Percentiles rank a stretch among this genome's conserved stretches.
These are phyloP conservation scores for Craseonycteris thonglongyai DNA, from an alignment of 2,113 vertebrate genomes.

Conservation along the genomic window DNA sequence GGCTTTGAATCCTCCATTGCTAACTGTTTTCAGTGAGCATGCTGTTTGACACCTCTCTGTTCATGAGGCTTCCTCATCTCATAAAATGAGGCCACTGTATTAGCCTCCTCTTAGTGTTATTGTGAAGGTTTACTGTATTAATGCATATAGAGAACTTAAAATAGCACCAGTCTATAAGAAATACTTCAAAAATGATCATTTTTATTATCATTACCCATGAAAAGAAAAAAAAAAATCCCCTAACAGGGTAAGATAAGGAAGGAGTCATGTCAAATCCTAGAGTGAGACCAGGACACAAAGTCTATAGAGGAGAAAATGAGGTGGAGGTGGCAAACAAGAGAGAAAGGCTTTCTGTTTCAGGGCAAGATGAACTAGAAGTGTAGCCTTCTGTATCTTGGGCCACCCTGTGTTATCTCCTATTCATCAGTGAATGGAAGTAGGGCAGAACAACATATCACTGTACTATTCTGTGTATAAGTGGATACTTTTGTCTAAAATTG, in stretches of 20 bases:
- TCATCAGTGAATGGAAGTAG: background rate
- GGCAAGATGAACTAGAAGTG: background rate
- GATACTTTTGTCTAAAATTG: too few species aligned
- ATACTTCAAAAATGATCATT: background rate
- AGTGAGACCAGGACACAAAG: background rate
- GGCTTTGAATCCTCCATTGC: background rate
- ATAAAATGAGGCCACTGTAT: background rate
- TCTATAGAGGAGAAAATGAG: background rate
- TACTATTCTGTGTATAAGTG: too few species aligned
- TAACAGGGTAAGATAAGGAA: background rate
- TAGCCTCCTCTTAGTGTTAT: too few species aligned
- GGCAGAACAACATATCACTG: background rate
- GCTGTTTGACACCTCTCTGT: background rate
- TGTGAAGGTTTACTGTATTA: background rate
- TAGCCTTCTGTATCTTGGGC: background rate
- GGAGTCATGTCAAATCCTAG: background rate
- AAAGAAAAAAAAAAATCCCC: background rate
- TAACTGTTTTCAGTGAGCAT: background rate
- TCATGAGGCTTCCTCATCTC: background rate
- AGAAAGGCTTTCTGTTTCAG: background rate
- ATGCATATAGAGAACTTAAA: background rate
- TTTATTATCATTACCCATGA: background rate
- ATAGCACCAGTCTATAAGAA: background rate
- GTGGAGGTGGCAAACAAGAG: rapidly evolving
- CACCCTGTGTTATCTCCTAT: background rate